These are phyloP conservation scores for Bos taurus DNA, from an alignment of 2,113 vertebrate species.

Conservation along the genomic window ARS-UCD2.0 NC_037339.1:78933501-78934000, in stretches of 20 bases:
- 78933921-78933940: rapidly evolving
- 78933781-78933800: slow-evolving; percentile 1
- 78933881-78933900: not conserved
- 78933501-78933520: not conserved
- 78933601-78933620: not conserved
- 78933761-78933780: slow-evolving; percentile 64
- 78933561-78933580: not conserved
- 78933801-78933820: slow-evolving; percentile 15
- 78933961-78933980: not conserved
- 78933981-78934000: not conserved
- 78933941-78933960: not conserved
- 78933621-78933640: not conserved
- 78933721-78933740: slow-evolving; percentile 45
- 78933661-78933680: not conserved
- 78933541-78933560: not conserved
- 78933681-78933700: not conserved
- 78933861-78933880: not conserved
- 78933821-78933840: slow-evolving; percentile 10
- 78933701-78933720: not conserved
- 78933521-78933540: not conserved
- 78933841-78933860: not conserved
- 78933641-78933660: not conserved
- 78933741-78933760: not conserved
- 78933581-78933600: not conserved
- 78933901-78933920: not conserved